Percentiles rank a stretch among this genome's conserved stretches.
These are phyloP conservation scores for Cataglyphis altisquamis DNA, from an alignment of 2,888 invertebrate genomes.

Conservation along the genomic window DNA sequence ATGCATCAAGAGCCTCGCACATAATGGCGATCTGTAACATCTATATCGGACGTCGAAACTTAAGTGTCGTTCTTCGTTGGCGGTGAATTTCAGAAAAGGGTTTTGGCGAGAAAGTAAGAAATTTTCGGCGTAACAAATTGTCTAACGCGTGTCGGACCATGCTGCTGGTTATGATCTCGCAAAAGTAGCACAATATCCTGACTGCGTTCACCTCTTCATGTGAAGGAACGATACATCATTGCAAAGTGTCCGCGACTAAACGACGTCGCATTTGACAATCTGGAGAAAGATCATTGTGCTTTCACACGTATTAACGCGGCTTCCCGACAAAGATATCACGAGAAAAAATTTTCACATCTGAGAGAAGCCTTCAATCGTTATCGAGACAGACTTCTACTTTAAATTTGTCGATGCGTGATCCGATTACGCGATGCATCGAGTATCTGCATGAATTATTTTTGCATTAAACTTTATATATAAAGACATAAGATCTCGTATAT, in stretches of 20 bases:
- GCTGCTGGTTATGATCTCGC: slow-evolving; percentile 65
- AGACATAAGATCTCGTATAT: not conserved
- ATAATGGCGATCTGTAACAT: slow-evolving; percentile 52
- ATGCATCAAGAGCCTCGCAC: slow-evolving; percentile 30
- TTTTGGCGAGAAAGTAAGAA: slow-evolving; percentile 23
- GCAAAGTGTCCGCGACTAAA: slow-evolving; percentile 70
- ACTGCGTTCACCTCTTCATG: slow-evolving; percentile 56
- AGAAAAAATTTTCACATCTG: slow-evolving; percentile 65
- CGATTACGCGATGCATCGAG: not conserved
- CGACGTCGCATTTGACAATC: slow-evolving; percentile 60
- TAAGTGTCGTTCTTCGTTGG: not conserved
- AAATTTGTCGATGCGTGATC: not conserved
- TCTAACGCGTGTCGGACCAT: slow-evolving; percentile 74
- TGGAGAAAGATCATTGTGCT: slow-evolving; percentile 21
- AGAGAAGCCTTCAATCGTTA: slow-evolving; percentile 64
- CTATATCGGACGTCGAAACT: slow-evolving; percentile 1
- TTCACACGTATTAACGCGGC: not conserved
- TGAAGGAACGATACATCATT: slow-evolving; percentile 71
- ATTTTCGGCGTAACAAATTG: slow-evolving; percentile 80
- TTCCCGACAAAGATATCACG: slow-evolving; percentile 54
- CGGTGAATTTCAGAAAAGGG: slow-evolving; percentile 33
- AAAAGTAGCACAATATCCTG: slow-evolving; percentile 59
- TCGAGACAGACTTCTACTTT: slow-evolving; percentile 45
- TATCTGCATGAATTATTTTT: not conserved
- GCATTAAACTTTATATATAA: not conserved